Base-by-base conservation (phyloP, 2,888 invertebrate genomes). In the Scaeva pyrastri region DNA sequence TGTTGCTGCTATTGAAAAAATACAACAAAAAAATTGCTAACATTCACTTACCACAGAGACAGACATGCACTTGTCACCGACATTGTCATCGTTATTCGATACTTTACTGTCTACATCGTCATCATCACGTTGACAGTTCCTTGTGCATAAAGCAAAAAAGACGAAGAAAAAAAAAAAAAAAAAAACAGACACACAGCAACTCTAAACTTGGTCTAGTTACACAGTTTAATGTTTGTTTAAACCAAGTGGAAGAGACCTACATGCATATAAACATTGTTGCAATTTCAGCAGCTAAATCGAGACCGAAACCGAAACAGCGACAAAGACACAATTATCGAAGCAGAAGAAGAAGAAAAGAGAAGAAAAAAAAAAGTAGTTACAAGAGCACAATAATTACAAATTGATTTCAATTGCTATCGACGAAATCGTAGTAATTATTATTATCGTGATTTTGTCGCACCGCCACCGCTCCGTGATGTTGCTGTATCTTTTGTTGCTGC, bases 121-220 rank as follows among this genome's bases (percentile, higher is more conserved):
- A n/a, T 52, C 26, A 31, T 39, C 58, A 60, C 43, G 56, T 58
- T 64, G 75, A 71, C 50, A 77, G 58, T 43, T 48, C 74, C 55
- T 73, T 56, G 45, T 66, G 68, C 55, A 77, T 52, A 55, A 80
- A 68, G 58, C 70, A 70, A n/a, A n/a, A n/a, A n/a, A n/a, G n/a
- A 31, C 31, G 6, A 31, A 31, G 8, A 31, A 31, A 31, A 31
- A 31, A 31, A 26, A 26, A 7, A 26, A 31, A n/a, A n/a, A n/a
- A n/a, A n/a, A n/a, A n/a, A n/a, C n/a, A n/a, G n/a, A n/a, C 62
- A 77, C 45, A 56, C 75, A 70, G 58, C 71, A 71, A 16, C 50
- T 73, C n/a, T 60, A 85, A 76, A 85, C 85, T 85, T 85, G 81
- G 85, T 85, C 85, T 85, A 85, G 81, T 85, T 85, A 73, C 85